These are phyloP conservation scores for Lasioglossum marginatum DNA, from an alignment of 2,888 invertebrate species.

Conservation along the genomic window DNA sequence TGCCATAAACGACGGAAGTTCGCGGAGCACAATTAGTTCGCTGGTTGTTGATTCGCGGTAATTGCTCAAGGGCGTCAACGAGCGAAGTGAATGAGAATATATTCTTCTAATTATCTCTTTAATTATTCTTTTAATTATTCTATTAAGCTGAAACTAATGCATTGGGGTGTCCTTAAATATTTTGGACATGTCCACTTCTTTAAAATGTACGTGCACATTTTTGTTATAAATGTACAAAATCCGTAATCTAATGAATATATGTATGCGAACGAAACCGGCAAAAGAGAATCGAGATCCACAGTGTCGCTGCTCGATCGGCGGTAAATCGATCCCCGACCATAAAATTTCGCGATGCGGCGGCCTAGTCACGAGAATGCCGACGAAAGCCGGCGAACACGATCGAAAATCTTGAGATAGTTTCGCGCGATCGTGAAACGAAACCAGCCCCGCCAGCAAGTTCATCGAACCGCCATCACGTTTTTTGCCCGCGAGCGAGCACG, in stretches of 20 bases:
- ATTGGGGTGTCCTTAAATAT: too few species aligned
- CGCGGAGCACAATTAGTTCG: slow-evolving; percentile 10
- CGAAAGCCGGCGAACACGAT: slow-evolving; percentile 3
- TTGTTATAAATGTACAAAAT: too few species aligned
- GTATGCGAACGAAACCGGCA: background rate
- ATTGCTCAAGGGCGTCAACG: background rate
- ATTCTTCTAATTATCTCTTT: too few species aligned
- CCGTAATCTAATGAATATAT: too few species aligned
- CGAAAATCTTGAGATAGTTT: slow-evolving; percentile 24
- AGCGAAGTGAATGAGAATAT: background rate
- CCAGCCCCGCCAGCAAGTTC: slow-evolving; percentile 43
- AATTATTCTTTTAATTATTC: too few species aligned
- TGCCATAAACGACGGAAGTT: slow-evolving; percentile 14
- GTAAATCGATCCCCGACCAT: slow-evolving; percentile 50
- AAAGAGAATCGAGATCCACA: slow-evolving; percentile 5
- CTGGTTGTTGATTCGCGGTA: background rate
- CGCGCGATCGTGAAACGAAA: slow-evolving; percentile 25
- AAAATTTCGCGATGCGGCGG: slow-evolving; percentile 38
- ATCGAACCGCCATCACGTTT: slow-evolving; percentile 64
- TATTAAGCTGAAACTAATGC: too few species aligned
- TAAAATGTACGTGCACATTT: too few species aligned
- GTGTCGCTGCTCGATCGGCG: slow-evolving; percentile 38
- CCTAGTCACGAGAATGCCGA: slow-evolving; percentile 38
- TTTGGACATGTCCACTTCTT: too few species aligned
- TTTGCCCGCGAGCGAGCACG: slow-evolving; percentile 48